Evolutionary conservation across 2,113 vertebrate species (phyloP).

Genomic region (Pluvianellus socialis): DNA sequence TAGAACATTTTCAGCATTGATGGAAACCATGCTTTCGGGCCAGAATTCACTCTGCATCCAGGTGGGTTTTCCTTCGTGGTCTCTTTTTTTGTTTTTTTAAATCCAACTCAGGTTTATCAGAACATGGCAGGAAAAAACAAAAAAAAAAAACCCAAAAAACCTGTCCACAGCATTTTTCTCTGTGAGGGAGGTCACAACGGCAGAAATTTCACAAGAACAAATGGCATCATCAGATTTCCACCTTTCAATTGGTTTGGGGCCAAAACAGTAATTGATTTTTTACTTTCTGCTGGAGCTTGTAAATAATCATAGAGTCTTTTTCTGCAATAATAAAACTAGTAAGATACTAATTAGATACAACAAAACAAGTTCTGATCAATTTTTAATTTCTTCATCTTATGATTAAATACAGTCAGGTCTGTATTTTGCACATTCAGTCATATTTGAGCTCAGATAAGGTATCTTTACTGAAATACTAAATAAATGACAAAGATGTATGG

Average conservation of each 20-base stretch:
- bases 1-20: neutral
- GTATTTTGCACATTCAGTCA: neutral
- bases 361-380: neutral
- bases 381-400: neutral
- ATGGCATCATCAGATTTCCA: conserved; percentile 5
- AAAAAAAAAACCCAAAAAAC: neutral
- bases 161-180: neutral
- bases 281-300: neutral
- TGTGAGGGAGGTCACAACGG: neutral
- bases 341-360: neutral
- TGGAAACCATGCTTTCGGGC: neutral
- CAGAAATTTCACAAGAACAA: conserved; percentile 42
- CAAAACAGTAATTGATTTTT: conserved; percentile 27
- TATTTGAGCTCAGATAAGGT: neutral
- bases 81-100: neutral
- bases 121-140: neutral
- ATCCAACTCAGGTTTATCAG: neutral
- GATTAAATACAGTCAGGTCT: neutral
- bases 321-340: neutral
- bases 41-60: neutral
- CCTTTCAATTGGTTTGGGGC: neutral
- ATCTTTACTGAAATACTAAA: conserved; percentile 13
- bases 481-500: neutral
- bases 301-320: neutral
- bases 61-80: too few species aligned